phyloP scores from a whole-genome alignment of 2,888 invertebrate species.

The Ctena decussata region DNA sequence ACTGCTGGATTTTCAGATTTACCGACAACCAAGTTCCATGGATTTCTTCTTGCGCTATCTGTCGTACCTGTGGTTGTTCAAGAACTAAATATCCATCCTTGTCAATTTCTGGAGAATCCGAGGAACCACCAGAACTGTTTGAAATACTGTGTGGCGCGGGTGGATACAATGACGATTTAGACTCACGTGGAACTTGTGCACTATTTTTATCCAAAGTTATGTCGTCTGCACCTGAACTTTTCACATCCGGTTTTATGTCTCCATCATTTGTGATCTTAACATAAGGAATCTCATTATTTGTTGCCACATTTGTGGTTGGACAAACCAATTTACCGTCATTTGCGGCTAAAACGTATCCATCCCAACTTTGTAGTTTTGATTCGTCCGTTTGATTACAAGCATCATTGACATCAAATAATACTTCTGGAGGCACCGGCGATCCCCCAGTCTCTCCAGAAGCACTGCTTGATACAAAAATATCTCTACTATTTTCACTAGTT shows the following conservation, averaged over 20 bases:
- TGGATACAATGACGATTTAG: neutral
- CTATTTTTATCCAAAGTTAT: neutral
- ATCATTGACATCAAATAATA: neutral
- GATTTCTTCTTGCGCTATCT: neutral
- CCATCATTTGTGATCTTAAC: neutral
- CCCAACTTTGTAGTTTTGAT: neutral
- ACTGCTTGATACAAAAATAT: too few species aligned
- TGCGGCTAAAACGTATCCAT: neutral
- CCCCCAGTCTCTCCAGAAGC: too few species aligned
- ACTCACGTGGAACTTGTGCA: neutral
- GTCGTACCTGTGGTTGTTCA: neutral
- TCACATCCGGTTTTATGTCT: neutral
- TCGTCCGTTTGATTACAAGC: conserved; percentile 1
- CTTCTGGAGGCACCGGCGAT: too few species aligned
- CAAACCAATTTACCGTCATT: neutral
- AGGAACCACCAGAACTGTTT: neutral
- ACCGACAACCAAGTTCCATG: conserved; percentile 1
- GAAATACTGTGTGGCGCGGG: neutral
- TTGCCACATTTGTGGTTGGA: neutral
- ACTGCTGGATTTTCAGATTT: neutral
- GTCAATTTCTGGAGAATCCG: neutral
- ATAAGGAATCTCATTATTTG: neutral
- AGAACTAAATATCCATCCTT: neutral
- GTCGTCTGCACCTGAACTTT: neutral
- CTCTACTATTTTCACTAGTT: too few species aligned